Conservation (phyloP, 1,140 invertebrate genomes). For the Grapholita molesta region DNA sequence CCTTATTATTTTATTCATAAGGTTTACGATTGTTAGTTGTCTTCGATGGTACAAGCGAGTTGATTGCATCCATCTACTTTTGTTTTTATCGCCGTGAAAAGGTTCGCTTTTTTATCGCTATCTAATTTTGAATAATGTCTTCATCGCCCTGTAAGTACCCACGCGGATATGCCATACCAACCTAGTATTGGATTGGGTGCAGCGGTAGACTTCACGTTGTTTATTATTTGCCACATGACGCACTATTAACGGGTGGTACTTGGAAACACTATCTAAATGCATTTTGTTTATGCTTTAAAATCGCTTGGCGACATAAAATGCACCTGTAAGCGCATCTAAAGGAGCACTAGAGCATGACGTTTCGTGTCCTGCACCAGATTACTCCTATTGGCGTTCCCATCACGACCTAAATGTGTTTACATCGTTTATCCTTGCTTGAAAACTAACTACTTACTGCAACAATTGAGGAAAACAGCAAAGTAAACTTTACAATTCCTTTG, state of each 20-base stretch:
- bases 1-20: not conserved
- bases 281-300: slow-evolving; percentile 8
- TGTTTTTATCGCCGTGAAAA: slow-evolving; percentile 6
- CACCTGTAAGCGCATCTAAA: slow-evolving; percentile 60
- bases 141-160: not conserved
- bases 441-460: not conserved
- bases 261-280: not conserved
- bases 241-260: not conserved
- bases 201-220: not conserved
- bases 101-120: slow-evolving; percentile 12
- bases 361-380: slow-evolving; percentile 27
- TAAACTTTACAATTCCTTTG: not conserved
- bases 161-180: not conserved
- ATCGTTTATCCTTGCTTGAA: not conserved
- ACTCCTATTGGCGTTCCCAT: slow-evolving; percentile 29
- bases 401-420: slow-evolving; percentile 38
- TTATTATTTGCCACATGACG: not conserved
- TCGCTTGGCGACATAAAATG: slow-evolving; percentile 16
- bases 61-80: slow-evolving; percentile 20
- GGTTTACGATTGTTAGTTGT: not conserved
- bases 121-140: slow-evolving; percentile 17
- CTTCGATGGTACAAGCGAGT: not conserved
- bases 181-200: not conserved
- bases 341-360: slow-evolving; percentile 50
- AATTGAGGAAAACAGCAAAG: not conserved